These are phyloP conservation scores for Malaclemys terrapin DNA, from an alignment of 2,113 vertebrate genomes.

Conservation along the genomic window DNA sequence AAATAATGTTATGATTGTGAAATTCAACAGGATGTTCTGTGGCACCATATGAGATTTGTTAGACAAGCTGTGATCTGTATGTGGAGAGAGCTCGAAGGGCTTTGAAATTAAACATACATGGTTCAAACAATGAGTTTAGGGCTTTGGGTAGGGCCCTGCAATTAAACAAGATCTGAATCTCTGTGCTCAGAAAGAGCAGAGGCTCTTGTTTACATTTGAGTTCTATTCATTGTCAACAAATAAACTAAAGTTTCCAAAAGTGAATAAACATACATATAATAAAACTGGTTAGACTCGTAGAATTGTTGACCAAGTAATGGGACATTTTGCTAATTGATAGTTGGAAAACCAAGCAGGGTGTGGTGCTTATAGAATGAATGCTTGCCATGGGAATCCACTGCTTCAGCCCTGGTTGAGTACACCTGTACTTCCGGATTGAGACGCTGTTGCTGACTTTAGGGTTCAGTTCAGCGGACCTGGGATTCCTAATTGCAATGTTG, in stretches of 20 bases:
- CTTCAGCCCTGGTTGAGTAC: neutral
- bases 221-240: neutral
- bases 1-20: neutral
- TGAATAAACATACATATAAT: neutral
- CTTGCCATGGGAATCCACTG: neutral
- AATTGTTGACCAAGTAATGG: conserved; percentile 38
- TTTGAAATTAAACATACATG: neutral
- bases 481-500: conserved; percentile 5
- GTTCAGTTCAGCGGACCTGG: neutral
- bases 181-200: neutral
- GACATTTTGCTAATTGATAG: conserved; percentile 56
- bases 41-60: neutral
- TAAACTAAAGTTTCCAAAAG: neutral
- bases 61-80: neutral
- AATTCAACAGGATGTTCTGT: neutral
- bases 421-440: neutral
- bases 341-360: conserved; percentile 23
- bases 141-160: neutral
- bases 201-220: fast-evolving
- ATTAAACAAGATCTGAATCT: neutral
- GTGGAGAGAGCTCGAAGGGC: neutral
- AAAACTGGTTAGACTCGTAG: conserved; percentile 61
- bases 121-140: neutral
- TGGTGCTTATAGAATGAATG: neutral
- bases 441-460: neutral